Conservation (phyloP, 2,797 vertebrate genomes). For the Poeciliopsis turneri region DNA sequence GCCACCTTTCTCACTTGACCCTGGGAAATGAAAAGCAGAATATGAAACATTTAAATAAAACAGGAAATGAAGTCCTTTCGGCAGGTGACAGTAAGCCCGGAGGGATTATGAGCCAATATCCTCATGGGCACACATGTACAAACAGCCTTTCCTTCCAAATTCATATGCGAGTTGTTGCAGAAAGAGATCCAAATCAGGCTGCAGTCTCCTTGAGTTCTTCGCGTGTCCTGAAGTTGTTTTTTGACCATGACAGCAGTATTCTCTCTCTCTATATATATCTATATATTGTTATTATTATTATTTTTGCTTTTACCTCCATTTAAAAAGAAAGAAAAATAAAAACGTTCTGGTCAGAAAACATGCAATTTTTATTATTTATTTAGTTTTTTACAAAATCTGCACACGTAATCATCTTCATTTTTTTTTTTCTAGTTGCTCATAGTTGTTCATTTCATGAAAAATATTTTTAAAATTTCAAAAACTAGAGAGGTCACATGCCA, state of each 20-base stretch:
- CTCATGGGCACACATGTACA: neutral
- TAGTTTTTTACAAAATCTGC: neutral
- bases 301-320: neutral
- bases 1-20: slow-evolving; percentile 37
- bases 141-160: neutral
- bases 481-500: neutral
- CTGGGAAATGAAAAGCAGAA: slow-evolving; percentile 4
- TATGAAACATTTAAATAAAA: slow-evolving; percentile 15
- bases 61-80: neutral
- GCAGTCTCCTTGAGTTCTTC: neutral
- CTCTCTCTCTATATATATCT: neutral
- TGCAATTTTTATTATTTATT: neutral
- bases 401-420: neutral
- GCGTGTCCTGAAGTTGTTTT: neutral
- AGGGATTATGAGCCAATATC: neutral
- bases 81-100: neutral
- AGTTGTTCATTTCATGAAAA: neutral
- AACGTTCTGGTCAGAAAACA: neutral
- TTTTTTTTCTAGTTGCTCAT: neutral
- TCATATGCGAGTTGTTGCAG: neutral
- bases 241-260: neutral
- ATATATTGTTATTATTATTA: neutral
- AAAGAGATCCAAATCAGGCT: neutral
- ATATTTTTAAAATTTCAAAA: neutral
- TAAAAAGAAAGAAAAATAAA: neutral